A percentile compares a stretch with the other conserved stretches of the same genome.
Evolutionary conservation across 1,140 invertebrate genomes (phyloP).

Genomic region (Atopsyche davidsoni): DNA sequence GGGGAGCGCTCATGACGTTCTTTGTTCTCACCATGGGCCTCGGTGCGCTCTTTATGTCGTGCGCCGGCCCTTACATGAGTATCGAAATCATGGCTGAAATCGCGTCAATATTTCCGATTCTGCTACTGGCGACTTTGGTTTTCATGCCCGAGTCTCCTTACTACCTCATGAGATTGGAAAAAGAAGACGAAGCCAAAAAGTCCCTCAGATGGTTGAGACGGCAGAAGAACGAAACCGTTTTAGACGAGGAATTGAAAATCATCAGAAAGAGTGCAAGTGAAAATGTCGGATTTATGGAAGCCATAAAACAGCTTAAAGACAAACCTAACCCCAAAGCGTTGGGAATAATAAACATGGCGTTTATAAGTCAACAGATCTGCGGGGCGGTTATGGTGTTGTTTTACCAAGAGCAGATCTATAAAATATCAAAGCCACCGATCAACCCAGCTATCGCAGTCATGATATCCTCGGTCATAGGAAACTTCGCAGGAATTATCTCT

Average conservation of each 20-base stretch:
- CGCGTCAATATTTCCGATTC: slow-evolving; percentile 20
- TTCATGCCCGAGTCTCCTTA: slow-evolving; percentile 28
- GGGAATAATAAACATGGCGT: slow-evolving; percentile 22
- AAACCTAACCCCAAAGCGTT: slow-evolving; percentile 27
- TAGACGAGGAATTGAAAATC: slow-evolving; percentile 25
- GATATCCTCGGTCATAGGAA: slow-evolving; percentile 22
- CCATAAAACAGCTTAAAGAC: slow-evolving; percentile 16
- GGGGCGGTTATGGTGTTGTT: slow-evolving; percentile 27
- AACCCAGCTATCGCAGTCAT: slow-evolving; percentile 22
- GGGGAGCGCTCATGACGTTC: slow-evolving; percentile 25
- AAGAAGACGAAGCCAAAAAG: slow-evolving; percentile 24
- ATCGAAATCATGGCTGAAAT: slow-evolving; percentile 25
- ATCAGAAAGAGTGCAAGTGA: slow-evolving; percentile 20
- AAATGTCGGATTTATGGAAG: slow-evolving; percentile 15
- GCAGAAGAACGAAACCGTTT: slow-evolving; percentile 21
- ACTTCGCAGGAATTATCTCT: slow-evolving; percentile 16
- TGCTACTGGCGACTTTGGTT: slow-evolving; percentile 18
- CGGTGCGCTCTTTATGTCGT: slow-evolving; percentile 21
- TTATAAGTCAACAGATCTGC: slow-evolving; percentile 20
- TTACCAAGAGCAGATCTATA: slow-evolving; percentile 28
- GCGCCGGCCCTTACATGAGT: slow-evolving; percentile 21
- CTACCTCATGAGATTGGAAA: slow-evolving; percentile 22
- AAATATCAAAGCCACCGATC: slow-evolving; percentile 11
- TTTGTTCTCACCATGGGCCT: slow-evolving; percentile 18
- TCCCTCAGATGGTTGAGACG: slow-evolving; percentile 23